Evolutionary conservation across 2,888 invertebrate species (phyloP).

Genomic region (Acanthosoma haemorrhoidale): DNA sequence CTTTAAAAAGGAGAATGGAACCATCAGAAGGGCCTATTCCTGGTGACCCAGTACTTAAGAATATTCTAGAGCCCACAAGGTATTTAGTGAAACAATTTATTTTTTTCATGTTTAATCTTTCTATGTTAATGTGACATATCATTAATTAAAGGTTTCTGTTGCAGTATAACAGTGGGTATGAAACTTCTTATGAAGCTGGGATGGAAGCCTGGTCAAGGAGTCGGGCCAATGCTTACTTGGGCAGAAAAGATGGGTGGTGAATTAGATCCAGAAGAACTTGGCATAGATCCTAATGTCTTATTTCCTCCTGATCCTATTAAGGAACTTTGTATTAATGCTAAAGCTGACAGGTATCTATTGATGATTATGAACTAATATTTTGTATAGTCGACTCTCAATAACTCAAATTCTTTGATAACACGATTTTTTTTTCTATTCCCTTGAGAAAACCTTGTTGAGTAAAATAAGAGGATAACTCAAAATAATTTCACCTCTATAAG

Average conservation of each 20-base stretch:
- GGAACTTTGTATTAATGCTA: slow-evolving; percentile 63
- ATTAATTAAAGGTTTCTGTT: slow-evolving; percentile 33
- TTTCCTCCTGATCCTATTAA: slow-evolving; percentile 80
- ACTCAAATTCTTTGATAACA: too few relatives aligned
- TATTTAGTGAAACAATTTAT: slow-evolving; percentile 42
- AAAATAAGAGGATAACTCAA: too few relatives aligned
- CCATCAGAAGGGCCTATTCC: slow-evolving; percentile 48
- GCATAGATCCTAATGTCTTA: slow-evolving; percentile 34
- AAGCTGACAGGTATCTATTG: slow-evolving; percentile 59
- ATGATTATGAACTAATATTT: too few relatives aligned
- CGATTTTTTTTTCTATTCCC: too few relatives aligned
- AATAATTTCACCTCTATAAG: too few relatives aligned
- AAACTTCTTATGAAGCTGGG: slow-evolving; percentile 83
- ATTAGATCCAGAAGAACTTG: slow-evolving; percentile 31
- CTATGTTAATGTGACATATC: neutral
- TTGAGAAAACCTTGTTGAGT: too few relatives aligned
- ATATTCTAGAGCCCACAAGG: slow-evolving; percentile 54
- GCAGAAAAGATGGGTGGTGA: slow-evolving; percentile 42
- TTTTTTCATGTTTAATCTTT: neutral
- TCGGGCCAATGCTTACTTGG: slow-evolving; percentile 58
- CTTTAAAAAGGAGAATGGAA: slow-evolving; percentile 41
- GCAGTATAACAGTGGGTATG: slow-evolving; percentile 81
- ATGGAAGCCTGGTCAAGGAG: slow-evolving; percentile 84
- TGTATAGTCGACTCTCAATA: too few relatives aligned
- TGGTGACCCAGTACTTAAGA: slow-evolving; percentile 57